These are phyloP conservation scores for Tokudaia muenninki DNA, from an alignment of 2,797 vertebrate genomes.

Conservation along the genomic window DNA sequence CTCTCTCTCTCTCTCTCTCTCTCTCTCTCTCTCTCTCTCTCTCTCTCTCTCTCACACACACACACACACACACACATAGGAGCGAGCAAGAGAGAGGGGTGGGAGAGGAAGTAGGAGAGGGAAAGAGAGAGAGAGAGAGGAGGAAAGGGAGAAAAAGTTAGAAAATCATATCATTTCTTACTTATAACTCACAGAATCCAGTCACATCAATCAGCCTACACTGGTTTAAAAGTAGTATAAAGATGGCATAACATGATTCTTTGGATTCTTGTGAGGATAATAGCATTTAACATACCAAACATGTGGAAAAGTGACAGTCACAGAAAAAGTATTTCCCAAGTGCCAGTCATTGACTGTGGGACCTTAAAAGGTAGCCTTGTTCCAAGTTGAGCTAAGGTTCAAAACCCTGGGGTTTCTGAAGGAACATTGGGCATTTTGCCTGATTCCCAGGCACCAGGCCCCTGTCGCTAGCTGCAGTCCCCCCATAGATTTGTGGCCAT, in stretches of 20 bases:
- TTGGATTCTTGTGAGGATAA: not conserved
- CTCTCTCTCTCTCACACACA: not conserved
- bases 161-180: not conserved
- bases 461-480: too few relatives aligned
- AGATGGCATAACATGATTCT: not conserved
- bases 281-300: not conserved
- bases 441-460: too few relatives aligned
- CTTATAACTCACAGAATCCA: not conserved
- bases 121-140: not conserved
- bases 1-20: too few relatives aligned
- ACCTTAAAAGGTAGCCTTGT: too few relatives aligned
- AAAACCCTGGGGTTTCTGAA: too few relatives aligned
- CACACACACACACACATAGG: not conserved
- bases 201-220: not conserved
- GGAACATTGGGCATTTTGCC: too few relatives aligned
- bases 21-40: too few relatives aligned
- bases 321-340: not conserved
- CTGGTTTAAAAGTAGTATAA: not conserved
- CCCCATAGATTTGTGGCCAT: too few relatives aligned
- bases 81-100: too few relatives aligned
- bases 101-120: not conserved
- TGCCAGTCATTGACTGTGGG: not conserved
- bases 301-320: not conserved
- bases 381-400: too few relatives aligned
- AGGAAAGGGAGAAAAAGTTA: not conserved